These are phyloP conservation scores for Lagenorhynchus albirostris DNA, from an alignment of 2,113 vertebrate species.

Conservation along the genomic window DNA sequence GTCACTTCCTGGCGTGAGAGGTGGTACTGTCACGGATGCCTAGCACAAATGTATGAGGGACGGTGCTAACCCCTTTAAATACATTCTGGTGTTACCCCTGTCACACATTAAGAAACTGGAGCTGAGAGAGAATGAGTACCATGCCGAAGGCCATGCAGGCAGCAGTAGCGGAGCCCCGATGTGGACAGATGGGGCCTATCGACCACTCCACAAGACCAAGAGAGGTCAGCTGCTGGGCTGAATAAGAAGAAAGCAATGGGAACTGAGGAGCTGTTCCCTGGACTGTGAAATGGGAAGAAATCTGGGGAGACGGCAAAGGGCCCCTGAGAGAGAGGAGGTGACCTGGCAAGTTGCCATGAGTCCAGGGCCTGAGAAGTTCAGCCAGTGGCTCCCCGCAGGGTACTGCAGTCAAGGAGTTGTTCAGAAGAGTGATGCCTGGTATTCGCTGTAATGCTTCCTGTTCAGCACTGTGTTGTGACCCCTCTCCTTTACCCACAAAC, in stretches of 20 bases:
- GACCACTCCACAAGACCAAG: not conserved
- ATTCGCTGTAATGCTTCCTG: not conserved
- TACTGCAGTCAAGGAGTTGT: not conserved
- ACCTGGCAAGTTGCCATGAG: not conserved
- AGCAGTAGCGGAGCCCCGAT: not conserved
- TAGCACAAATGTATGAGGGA: not conserved
- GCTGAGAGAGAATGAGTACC: not conserved
- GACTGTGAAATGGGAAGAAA: not conserved
- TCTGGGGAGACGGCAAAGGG: not conserved
- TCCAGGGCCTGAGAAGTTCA: not conserved
- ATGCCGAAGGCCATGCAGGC: not conserved
- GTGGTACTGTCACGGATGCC: not conserved
- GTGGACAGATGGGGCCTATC: not conserved
- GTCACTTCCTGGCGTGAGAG: not conserved
- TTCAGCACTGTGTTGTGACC: not conserved
- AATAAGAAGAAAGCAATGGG: not conserved
- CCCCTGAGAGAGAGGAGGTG: not conserved
- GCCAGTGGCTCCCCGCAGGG: not conserved
- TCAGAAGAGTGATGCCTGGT: not conserved
- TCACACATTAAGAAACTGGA: not conserved
- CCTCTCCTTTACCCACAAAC: not conserved
- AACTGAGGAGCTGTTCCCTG: not conserved
- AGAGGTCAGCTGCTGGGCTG: not conserved
- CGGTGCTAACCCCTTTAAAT: not conserved
- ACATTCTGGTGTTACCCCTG: not conserved